A percentile compares a stretch with the other conserved stretches of the same genome.
Conservation (phyloP, 2,113 vertebrate species). For the Alectura lathami region DNA sequence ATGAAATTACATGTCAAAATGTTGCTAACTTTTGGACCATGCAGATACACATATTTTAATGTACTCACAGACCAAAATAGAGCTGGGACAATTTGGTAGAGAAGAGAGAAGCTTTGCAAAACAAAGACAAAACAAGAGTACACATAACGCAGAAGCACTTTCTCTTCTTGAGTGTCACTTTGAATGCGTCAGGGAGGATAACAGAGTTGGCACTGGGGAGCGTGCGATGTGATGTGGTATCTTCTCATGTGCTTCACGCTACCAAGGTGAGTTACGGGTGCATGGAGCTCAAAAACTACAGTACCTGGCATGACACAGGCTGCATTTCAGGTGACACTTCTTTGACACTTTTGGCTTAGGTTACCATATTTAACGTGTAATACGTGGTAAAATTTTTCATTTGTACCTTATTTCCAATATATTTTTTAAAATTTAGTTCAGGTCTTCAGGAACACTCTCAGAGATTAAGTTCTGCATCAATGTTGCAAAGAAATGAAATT, state of each 20-base stretch:
- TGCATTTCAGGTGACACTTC: neutral
- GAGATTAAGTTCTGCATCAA: neutral
- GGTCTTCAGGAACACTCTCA: neutral
- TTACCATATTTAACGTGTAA: neutral
- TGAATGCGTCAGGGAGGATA: neutral
- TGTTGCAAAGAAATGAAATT: neutral
- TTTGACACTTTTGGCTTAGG: neutral
- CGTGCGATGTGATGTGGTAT: neutral
- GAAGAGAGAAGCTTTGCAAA: neutral
- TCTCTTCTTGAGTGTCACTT: neutral
- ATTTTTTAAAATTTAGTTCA: neutral
- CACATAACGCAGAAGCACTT: neutral
- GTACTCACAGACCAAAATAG: neutral
- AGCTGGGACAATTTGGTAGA: neutral
- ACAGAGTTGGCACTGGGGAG: neutral
- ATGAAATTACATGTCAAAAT: neutral
- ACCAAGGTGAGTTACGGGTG: neutral
- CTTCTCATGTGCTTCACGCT: neutral
- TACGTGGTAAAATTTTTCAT: neutral
- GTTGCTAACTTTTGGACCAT: neutral
- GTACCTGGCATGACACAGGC: neutral
- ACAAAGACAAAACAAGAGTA: neutral
- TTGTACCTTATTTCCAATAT: neutral
- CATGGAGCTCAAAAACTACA: neutral
- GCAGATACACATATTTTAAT: neutral